Evolutionary conservation across 2,797 vertebrate genomes (phyloP), one percentile per base, ranked within the genome.

Genomic region (Chaetodon trifasciatus): DNA sequence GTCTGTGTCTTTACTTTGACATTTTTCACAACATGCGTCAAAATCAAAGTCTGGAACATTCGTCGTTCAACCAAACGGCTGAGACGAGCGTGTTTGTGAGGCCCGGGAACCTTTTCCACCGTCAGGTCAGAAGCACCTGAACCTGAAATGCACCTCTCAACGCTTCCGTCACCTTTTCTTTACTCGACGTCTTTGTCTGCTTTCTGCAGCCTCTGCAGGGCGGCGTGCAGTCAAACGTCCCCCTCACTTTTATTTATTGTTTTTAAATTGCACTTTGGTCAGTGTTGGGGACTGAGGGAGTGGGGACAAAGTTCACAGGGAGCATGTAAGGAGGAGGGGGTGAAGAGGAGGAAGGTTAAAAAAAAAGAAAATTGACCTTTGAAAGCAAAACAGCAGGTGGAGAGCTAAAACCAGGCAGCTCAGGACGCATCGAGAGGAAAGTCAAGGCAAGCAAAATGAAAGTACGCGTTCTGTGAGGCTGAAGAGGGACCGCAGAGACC

Each of bases 371-470:
- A 95, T 91, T 94, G 91, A 90, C 91, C 93, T 94, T 94, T 94
- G 90, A 93, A 91, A 94, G 92, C 88, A 94, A 95, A 95, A 94
- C 93, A 94, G 94, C 94, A 95, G 94, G 94, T 95, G 93, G 91
- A 94, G 85, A 90, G 88, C 87, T 77, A 81, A 92, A 93, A 87
- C 82, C 89, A 87, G 86, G 86, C 89, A 79, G 90, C 93, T 89
- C 91, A 55, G 88, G 85, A 91, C 90, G 86, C 87, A 86, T 78
- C 80, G 52, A 75, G 68, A 86, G 82, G 76, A 85, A 90, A 90
- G 74, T 85, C 73, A 78, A 77, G 75, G 55, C 71, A 60, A 77
- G 74, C 60, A 92, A 91, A 91, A 92, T 91, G 81, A 91, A 93
- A 90, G 86, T 83, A 65, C 78, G 73, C 42, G 58, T 63, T 72